Evolutionary conservation across 2,797 vertebrate species (phyloP), one percentile per base, ranked within the genome.

Genomic region (Paguma larvata): DNA sequence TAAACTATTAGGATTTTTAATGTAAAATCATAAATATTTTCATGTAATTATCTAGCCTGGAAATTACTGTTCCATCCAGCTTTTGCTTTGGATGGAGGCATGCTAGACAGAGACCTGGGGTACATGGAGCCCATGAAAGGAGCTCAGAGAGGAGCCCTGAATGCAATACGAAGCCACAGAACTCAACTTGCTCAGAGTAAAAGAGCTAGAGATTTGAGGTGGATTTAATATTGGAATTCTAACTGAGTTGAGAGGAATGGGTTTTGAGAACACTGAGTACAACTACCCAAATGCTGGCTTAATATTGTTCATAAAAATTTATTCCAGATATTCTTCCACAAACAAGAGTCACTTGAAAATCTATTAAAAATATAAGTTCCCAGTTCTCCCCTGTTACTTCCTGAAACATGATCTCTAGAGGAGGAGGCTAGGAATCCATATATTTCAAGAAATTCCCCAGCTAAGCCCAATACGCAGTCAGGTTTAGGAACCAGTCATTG

Each of bases 371-470:
- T 32, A 21, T 34, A 75, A 75, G n/a, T 41, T 67, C 25, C 19
- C 23, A 79, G 2, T 73, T 94, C 38, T 96, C 25, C 44, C 19
- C 48, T 16, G 12, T 80, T n/a, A 63, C 23, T 23, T 91, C 32
- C 16, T 41, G 48, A 82, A 86, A 27, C 16, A 70, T 44, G 38
- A 38, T 70, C 72, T 78, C 38, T 67, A 30, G 3, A 8, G 21
- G 11, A 19, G 5, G 13, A 92, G 5, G 38, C 44, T 23, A 51
- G 44, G 23, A 56, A 86, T 72, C 56, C 63, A 2, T 62, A 59
- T 27, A 87, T 93, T 95, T 73, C 30, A 87, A 91, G 27, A 94
- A 87, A 85, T 75, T 79, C 14, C 21, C 68, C 25, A 67, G 27
- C 48, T 62, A 80, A 85, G 27, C 51, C 27, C 67, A 67, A 23